Conservation (phyloP, 2,888 invertebrate genomes). For the Fissipunctia ypsillon region DNA sequence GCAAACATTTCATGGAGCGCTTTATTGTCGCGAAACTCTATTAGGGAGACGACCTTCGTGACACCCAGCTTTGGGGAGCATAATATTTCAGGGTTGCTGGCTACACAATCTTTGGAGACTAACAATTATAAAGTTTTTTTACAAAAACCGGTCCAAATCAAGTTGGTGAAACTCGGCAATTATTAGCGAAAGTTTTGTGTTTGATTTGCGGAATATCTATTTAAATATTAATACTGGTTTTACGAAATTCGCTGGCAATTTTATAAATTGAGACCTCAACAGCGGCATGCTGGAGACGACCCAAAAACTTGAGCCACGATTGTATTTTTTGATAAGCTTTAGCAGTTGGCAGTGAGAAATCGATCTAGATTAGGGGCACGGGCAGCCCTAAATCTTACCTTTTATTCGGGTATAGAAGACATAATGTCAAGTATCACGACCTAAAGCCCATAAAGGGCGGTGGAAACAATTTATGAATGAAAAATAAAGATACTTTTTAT, state of each 20-base stretch:
- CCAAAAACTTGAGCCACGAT: slow-evolving; percentile 50
- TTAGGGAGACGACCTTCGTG: slow-evolving; percentile 70
- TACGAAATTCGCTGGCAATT: slow-evolving; percentile 33
- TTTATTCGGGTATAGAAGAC: slow-evolving; percentile 67
- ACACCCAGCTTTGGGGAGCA: slow-evolving; percentile 53
- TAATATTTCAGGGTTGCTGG: slow-evolving; percentile 55
- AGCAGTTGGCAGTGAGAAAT: slow-evolving; percentile 55
- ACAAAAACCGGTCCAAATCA: slow-evolving; percentile 26
- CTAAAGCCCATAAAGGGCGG: slow-evolving; percentile 53
- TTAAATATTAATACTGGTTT: slow-evolving; percentile 23
- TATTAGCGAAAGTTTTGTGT: slow-evolving; percentile 36
- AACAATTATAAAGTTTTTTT: slow-evolving; percentile 22
- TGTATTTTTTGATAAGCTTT: slow-evolving; percentile 53
- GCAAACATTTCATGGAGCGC: slow-evolving; percentile 52
- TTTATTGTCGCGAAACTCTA: slow-evolving; percentile 70
- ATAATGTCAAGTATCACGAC: slow-evolving; percentile 75
- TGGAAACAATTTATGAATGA: slow-evolving; percentile 59
- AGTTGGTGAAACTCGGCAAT: slow-evolving; percentile 32
- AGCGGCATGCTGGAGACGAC: slow-evolving; percentile 37
- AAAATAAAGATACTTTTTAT: slow-evolving; percentile 51
- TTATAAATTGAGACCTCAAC: slow-evolving; percentile 37
- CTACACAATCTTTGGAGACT: slow-evolving; percentile 18
- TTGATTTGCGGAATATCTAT: slow-evolving; percentile 14
- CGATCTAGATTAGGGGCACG: slow-evolving; percentile 39
- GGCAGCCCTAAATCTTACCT: slow-evolving; percentile 61